Base-by-base conservation (phyloP, 2,888 invertebrate genomes). In the Drosophila trichaetosa region DNA sequence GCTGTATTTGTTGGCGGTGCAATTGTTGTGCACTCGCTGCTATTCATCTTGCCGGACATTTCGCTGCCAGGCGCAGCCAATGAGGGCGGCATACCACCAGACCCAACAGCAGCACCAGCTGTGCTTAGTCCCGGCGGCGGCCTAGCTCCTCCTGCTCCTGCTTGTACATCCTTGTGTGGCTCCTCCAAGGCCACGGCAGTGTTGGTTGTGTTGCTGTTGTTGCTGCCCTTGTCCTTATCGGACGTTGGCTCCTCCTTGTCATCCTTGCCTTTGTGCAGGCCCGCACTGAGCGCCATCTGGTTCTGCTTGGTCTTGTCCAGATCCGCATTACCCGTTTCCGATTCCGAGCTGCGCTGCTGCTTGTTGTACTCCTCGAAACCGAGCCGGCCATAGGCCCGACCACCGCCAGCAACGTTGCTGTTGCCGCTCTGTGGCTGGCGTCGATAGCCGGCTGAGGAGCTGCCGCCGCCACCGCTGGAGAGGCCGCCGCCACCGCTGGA, bases 281-380 rank as follows among this genome's bases (percentile, higher is more conserved):
- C 96, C 40, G 96, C 95, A 48, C 95, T 94, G 24, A 96, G 94
- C 2, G 95, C 95, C 89, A 96, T 95, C 89, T 95, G 95, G 87
- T 95, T 95, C 54, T 94, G 94, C 85, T 96, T 96, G 4, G 94
- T 94, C 91, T 96, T 96, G 82, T 96, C 96, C 74, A 95, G 95
- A 49, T 92, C 91, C 10, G 38, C 24, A 40, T 80, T 82, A 54
- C 79, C 68, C 2, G 77, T 36, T 27, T 92, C 92, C 7, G 91
- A 92, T 65, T 92, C 92, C 0, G 93, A 93, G 56, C 73, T 87
- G 40, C 92, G 90, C 56, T 85, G 89, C 57, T 86, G 80, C 51
- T 83, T 83, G 58, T 80, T 79, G 34, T 90, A 87, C 24, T 93
- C 92, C 56, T 93, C 93, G 53, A 90, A 91, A 38, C 81, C 75